Evolutionary conservation across 2,888 invertebrate species (phyloP), one percentile per base, ranked within the genome.

Genomic region (Athalia cordata): DNA sequence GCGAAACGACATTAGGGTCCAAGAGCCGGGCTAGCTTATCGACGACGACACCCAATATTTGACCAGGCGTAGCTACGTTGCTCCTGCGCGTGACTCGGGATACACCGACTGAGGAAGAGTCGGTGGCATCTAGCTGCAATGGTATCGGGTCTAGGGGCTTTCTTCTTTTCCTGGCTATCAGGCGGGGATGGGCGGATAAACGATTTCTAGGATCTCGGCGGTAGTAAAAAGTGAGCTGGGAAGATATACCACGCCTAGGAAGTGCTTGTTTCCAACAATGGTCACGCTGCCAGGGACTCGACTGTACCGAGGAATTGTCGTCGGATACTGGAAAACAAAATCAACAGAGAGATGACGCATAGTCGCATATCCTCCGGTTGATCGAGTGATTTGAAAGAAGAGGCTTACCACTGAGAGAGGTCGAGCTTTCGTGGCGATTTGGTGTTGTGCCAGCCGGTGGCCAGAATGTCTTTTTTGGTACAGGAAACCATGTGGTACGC

Each of bases 261-360:
- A 93, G 92, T 82, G 94, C 92, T 91, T 96, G 96, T 91, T 96
- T 96, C 96, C 96, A 97, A 89, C 95, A 95, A 91, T 96, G 96
- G 91, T 97, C 96, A 85, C 96, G 93, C 91, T 96, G 96, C 96
- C 96, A 96, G 81, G 96, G 97, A 87, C 96, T 97, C 84, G 96
- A 96, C 90, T 96, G 96, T 89, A 97, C 93, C 83, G 96, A 97
- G 88, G 96, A 96, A 91, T 96, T 97, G 91, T 97, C 97, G 92
- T 97, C 97, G 87, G 96, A 96, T 91, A 95, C 95, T 95, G 85
- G 72, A 90, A 89, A 6, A 13, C 15, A 72, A 67, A 65, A 74
- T 68, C 65, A 66, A 76, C n/a, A 59, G 11, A 78, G 62, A 55
- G 64, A 64, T 50, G 15, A 7, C 13, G 13, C 64, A 29, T 80